A percentile compares a stretch with the other conserved stretches of the same genome.
phyloP scores from a whole-genome alignment of 2,113 vertebrate species.

The Sinocyclocheilus anophthalmus region DNA sequence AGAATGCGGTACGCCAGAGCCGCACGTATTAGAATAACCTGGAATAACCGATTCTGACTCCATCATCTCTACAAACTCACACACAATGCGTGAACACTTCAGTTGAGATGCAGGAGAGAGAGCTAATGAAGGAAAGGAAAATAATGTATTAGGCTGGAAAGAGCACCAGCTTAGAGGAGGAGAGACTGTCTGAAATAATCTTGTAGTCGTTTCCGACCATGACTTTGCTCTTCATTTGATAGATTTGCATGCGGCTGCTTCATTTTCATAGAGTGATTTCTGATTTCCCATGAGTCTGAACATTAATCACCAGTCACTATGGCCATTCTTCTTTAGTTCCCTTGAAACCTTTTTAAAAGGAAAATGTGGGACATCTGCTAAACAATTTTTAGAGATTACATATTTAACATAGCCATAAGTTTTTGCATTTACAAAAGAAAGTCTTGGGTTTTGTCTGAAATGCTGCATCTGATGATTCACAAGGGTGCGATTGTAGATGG shows the following conservation, averaged over 20 bases:
- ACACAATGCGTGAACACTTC: not conserved
- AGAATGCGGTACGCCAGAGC: slow-evolving; percentile 34
- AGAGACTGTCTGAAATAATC: not conserved
- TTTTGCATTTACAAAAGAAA: not conserved
- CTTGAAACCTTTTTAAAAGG: not conserved
- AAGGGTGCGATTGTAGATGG: not conserved
- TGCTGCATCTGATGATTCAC: not conserved
- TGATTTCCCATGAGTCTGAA: slow-evolving; percentile 7
- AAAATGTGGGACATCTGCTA: not conserved
- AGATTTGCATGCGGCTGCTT: not conserved
- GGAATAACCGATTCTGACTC: slow-evolving; percentile 33
- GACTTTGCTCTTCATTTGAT: not conserved
- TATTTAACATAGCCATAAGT: not conserved
- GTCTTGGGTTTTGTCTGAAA: not conserved
- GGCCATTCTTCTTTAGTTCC: not conserved
- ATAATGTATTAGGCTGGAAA: not conserved
- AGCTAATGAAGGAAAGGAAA: not conserved
- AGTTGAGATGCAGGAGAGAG: not conserved
- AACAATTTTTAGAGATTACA: not conserved
- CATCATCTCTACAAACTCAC: not conserved
- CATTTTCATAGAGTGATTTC: not conserved
- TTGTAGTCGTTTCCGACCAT: not conserved
- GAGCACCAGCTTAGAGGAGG: not conserved
- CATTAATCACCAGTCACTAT: not conserved
- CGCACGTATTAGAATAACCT: not conserved